Evolutionary conservation across 2,888 invertebrate genomes (phyloP), one percentile per base, ranked within the genome.

Genomic region (Hyppa rectilinea): DNA sequence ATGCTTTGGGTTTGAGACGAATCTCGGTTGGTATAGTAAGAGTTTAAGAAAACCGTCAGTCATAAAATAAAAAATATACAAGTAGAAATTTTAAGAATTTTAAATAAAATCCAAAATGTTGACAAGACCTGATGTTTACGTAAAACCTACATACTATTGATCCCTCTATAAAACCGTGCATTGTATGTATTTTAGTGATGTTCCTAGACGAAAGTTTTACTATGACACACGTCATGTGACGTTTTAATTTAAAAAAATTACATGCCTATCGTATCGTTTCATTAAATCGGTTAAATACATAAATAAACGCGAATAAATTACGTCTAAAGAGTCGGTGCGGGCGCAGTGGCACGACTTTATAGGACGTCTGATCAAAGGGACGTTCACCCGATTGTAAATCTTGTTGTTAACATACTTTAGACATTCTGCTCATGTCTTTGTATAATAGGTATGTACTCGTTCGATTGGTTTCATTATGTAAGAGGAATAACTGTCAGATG

Each of bases 341-440:
- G 56, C 34, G 59, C 47, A 58, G 40, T 63, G 67, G 62, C 55
- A 69, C 71, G 61, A 81, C 55, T 75, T 80, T 78, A 75, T 80
- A 70, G 67, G 75, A 72, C 66, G 58, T 74, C 63, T 75, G 81
- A 85, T 81, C 83, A 83, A 85, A 83, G 78, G 72, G 62, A 65
- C 66, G 23, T 66, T 66, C 60, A 68, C 71, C 68, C 70, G 53
- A 43, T 52, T 49, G 45, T 71, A 43, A 73, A 71, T 72, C 61
- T 55, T 47, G 12, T 40, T 38, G 58, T 50, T 62, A 73, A 66
- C 47, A 53, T 58, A 68, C 43, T 60, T 52, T 49, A 65, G 55
- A 64, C 69, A 66, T 74, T 64, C 55, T 56, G 29, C 45, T 49
- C n/a, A 67, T 56, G 67, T 73, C 93, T 96, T 26, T 56, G 47